Evolutionary conservation across 1,140 invertebrate species (phyloP).

Genomic region (Drosophila elegans): DNA sequence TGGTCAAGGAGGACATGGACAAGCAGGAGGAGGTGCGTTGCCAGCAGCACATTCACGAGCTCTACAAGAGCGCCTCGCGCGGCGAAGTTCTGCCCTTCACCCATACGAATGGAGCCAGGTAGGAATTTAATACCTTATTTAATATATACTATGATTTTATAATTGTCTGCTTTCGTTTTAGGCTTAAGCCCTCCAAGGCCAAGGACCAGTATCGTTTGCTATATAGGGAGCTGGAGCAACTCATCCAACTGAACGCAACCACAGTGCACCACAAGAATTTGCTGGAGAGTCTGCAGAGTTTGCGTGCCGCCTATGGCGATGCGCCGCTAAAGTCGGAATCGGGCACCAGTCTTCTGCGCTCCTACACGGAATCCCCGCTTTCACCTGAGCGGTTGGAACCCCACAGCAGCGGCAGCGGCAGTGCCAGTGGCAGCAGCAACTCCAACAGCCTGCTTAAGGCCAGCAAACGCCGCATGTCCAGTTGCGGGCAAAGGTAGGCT

Average conservation of each 20-base stretch:
- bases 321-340: slow-evolving; percentile 87
- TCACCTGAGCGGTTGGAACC: slow-evolving; percentile 88
- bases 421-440: slow-evolving; percentile 43
- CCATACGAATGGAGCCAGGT: slow-evolving; percentile 86
- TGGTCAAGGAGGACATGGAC: slow-evolving; percentile 93
- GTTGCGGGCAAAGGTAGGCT: slow-evolving; percentile 54
- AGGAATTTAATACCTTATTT: slow-evolving; percentile 29
- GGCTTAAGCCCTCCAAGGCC: slow-evolving; percentile 85
- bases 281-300: slow-evolving; percentile 93
- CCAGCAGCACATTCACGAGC: slow-evolving; percentile 93
- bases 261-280: slow-evolving; percentile 91
- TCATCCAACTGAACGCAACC: slow-evolving; percentile 90
- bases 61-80: slow-evolving; percentile 93
- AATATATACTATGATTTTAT: no score
- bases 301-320: slow-evolving; percentile 86
- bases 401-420: slow-evolving; percentile 77
- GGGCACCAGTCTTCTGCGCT: slow-evolving; percentile 67
- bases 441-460: slow-evolving; percentile 69
- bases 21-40: slow-evolving; percentile 95
- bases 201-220: slow-evolving; percentile 95
- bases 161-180: not conserved
- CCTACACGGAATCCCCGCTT: slow-evolving; percentile 93
- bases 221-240: slow-evolving; percentile 95
- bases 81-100: slow-evolving; percentile 91
- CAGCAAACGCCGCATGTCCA: slow-evolving; percentile 85